Percentiles rank a stretch among this genome's conserved stretches.
These are phyloP conservation scores for Ophioninae sp. DNA, from an alignment of 2,888 invertebrate genomes.

Conservation along the genomic window DNA sequence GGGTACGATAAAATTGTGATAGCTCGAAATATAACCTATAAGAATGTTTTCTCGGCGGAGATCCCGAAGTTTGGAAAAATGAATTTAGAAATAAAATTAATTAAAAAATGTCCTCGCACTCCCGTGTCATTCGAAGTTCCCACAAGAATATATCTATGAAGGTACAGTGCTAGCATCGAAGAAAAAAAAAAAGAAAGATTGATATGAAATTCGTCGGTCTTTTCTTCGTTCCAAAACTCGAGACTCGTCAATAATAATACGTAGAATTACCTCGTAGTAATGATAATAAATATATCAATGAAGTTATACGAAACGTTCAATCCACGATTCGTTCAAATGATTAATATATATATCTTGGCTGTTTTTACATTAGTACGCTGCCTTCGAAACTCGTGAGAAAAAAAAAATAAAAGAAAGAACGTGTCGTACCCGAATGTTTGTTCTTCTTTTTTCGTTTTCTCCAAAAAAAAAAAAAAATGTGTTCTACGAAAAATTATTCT, in stretches of 20 bases:
- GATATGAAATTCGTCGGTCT: conserved; percentile 1
- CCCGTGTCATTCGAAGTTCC: conserved; percentile 14
- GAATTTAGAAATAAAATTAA: not conserved
- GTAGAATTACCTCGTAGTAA: not conserved
- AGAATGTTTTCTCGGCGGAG: conserved; percentile 1
- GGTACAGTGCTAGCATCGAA: not conserved
- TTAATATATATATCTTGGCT: conserved; percentile 43
- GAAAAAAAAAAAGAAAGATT: not conserved
- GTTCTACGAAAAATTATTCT: conserved; percentile 54
- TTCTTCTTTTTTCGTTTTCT: conserved; percentile 1
- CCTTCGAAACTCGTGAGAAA: conserved; percentile 40
- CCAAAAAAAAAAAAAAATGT: conserved; percentile 37
- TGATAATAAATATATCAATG: conserved; percentile 25
- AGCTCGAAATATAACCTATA: conserved; percentile 5
- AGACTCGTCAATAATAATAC: conserved; percentile 16
- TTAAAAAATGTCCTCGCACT: not conserved
- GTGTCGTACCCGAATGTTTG: conserved; percentile 21
- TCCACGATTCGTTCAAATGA: conserved; percentile 40
- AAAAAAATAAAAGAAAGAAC: conserved; percentile 17
- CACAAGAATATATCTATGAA: not conserved
- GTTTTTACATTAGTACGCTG: conserved; percentile 51
- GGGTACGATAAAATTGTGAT: conserved; percentile 31
- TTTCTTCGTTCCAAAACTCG: not conserved
- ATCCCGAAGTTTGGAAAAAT: conserved; percentile 31
- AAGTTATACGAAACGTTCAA: conserved; percentile 38